These are phyloP conservation scores for Pseudococcus jackbeardsleyi DNA, from an alignment of 2,888 invertebrate genomes.

Conservation along the genomic window DNA sequence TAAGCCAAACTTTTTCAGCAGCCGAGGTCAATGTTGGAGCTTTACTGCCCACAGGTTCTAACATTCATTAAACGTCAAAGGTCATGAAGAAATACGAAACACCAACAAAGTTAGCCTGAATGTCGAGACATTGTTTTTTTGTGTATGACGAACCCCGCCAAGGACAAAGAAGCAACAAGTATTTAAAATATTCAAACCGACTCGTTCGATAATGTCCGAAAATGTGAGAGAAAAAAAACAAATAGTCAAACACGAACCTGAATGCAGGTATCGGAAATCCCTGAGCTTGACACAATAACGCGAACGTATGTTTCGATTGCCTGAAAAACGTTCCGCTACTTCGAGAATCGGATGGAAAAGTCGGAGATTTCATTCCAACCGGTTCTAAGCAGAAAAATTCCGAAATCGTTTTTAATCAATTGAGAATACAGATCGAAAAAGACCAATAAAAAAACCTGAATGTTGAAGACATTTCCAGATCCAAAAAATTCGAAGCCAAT, in stretches of 20 bases:
- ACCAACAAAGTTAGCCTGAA: constrained; percentile 44
- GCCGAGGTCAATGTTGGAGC: constrained; percentile 78
- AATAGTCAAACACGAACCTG: constrained; percentile 69
- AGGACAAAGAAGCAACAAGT: constrained; percentile 61
- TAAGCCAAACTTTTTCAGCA: constrained; percentile 68
- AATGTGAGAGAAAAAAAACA: neutral
- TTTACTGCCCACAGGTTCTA: constrained; percentile 78
- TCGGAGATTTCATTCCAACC: constrained; percentile 71
- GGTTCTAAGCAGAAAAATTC: constrained; percentile 69
- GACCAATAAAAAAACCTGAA: constrained; percentile 43
- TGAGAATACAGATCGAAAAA: constrained; percentile 7
- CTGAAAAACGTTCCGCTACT: constrained; percentile 64
- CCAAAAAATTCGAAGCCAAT: neutral
- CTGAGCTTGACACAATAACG: constrained; percentile 73
- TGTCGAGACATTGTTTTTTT: constrained; percentile 41
- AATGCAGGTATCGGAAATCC: constrained; percentile 74
- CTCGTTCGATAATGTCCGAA: constrained; percentile 30
- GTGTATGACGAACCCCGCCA: constrained; percentile 22
- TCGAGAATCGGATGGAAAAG: constrained; percentile 70
- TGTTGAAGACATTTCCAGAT: constrained; percentile 16
- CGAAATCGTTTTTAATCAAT: neutral
- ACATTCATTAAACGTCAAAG: constrained; percentile 57
- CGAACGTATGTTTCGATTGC: constrained; percentile 67
- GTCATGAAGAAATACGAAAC: neutral
- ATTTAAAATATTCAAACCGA: constrained; percentile 21